Evolutionary conservation across 2,888 invertebrate genomes (phyloP), one percentile per base, ranked within the genome.

Genomic region (Agrotis ipsilon): DNA sequence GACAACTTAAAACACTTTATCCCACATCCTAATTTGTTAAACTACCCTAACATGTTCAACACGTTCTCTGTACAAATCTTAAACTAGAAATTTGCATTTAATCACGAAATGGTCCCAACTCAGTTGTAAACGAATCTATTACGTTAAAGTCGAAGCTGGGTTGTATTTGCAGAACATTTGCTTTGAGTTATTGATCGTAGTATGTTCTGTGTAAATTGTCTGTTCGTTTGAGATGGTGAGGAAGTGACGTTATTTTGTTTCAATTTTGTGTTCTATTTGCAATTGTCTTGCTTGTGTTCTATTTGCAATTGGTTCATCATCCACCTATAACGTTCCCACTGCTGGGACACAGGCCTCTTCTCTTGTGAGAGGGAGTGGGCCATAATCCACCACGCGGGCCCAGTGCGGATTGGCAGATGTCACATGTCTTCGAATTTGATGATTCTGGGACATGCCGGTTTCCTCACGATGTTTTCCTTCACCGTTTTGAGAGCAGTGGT

Each of bases 31-130:
- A 82, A 82, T 84, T 84, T 80, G 83, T 82, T 62, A 68, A 83
- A 71, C 75, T 58, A 61, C 27, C 63, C 58, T 21, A 69, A 72
- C 70, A 75, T 78, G 76, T 78, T 83, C 71, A 54, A 81, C 70
- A 70, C 68, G 66, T 73, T 68, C 58, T 64, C 61, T 72, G 68
- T 76, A 59, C 64, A 66, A 71, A 72, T 65, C 69, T 65, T 73
- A 69, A 76, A 80, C 81, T 72, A 72, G 58, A 67, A 79, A 84
- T 84, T 84, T 84, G 68, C 84, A 84, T 84, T 83, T 83, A 85
- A 83, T 85, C 75, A 85, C 72, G 49, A 70, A 83, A 83, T 78
- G 72, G 77, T 78, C 60, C 75, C 61, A 72, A 76, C 77, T 75
- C 39, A 68, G 61, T 64, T 81, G 83, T 84, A 80, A 84, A 81